Evolutionary conservation across 2,113 vertebrate species (phyloP).

Genomic region (Onychostruthus taczanowskii): DNA sequence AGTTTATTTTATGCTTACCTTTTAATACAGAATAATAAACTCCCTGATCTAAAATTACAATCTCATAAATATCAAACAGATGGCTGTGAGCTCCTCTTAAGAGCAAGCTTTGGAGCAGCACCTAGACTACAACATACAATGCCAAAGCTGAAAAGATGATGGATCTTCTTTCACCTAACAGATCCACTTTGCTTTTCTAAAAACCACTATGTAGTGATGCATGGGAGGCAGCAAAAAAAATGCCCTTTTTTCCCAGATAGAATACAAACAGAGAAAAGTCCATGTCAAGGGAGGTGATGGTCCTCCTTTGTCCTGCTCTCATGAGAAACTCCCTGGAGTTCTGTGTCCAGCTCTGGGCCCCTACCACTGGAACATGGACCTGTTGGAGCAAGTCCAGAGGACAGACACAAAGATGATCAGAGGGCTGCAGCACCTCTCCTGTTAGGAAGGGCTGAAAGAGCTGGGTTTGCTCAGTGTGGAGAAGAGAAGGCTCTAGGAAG

Average conservation of each 20-base stretch:
- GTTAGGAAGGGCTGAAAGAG: neutral
- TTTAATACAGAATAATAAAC: conserved; percentile 50
- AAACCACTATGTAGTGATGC: neutral
- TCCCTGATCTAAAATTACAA: conserved; percentile 43
- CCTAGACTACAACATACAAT: neutral
- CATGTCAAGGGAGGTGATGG: no score
- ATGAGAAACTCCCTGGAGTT: neutral
- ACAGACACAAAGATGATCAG: neutral
- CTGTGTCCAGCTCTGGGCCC: neutral
- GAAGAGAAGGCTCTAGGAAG: neutral
- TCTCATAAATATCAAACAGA: conserved; percentile 46
- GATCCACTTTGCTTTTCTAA: neutral
- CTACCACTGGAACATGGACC: neutral
- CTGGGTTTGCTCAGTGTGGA: neutral
- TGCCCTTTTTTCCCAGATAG: neutral
- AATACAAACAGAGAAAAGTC: neutral
- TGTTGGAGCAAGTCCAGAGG: neutral
- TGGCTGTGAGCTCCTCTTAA: conserved; percentile 16
- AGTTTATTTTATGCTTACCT: conserved; percentile 39
- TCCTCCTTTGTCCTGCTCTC: neutral
- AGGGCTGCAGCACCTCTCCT: neutral
- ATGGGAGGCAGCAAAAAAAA: neutral
- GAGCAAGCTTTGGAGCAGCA: neutral
- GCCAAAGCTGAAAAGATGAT: neutral
- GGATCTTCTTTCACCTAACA: conserved; percentile 5